These are phyloP conservation scores for Epinephelus moara DNA, from an alignment of 2,113 vertebrate genomes.

Conservation along the genomic window DNA sequence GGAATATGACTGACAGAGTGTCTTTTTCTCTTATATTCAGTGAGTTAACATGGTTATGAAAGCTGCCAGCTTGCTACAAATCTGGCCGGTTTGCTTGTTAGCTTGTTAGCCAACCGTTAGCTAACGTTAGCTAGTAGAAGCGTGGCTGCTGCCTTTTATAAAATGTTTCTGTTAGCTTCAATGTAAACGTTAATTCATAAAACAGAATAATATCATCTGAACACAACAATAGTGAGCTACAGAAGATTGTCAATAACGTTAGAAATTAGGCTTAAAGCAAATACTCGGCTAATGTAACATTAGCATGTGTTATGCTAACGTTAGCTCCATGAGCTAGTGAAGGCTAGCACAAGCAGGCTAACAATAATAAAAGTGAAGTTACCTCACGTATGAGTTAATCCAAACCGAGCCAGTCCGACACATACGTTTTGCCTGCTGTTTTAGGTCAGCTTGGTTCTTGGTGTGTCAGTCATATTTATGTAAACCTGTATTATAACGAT, in stretches of 20 bases:
- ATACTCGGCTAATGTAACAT: neutral
- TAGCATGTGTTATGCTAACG: neutral
- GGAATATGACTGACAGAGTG: rapidly evolving
- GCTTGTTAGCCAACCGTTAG: constrained; percentile 52
- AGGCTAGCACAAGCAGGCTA: constrained; percentile 20
- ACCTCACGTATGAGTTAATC: too few species aligned
- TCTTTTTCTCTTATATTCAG: rapidly evolving
- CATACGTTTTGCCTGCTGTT: rapidly evolving
- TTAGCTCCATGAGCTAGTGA: constrained; percentile 1
- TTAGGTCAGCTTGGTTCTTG: neutral
- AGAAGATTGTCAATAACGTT: too few species aligned
- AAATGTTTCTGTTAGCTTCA: neutral
- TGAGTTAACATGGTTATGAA: rapidly evolving
- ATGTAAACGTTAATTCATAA: neutral
- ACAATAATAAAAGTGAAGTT: neutral
- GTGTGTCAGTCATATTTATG: neutral
- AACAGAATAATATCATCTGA: rapidly evolving
- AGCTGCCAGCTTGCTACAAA: neutral
- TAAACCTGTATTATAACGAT: rapidly evolving
- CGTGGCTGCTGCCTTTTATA: constrained; percentile 39
- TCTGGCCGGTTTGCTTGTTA: neutral
- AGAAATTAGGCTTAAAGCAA: neutral
- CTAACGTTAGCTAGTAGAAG: constrained; percentile 21
- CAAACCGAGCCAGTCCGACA: too few species aligned
- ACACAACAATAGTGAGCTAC: rapidly evolving